Conservation (phyloP, 2,113 vertebrate genomes). For the Rousettus leschenaultii region DNA sequence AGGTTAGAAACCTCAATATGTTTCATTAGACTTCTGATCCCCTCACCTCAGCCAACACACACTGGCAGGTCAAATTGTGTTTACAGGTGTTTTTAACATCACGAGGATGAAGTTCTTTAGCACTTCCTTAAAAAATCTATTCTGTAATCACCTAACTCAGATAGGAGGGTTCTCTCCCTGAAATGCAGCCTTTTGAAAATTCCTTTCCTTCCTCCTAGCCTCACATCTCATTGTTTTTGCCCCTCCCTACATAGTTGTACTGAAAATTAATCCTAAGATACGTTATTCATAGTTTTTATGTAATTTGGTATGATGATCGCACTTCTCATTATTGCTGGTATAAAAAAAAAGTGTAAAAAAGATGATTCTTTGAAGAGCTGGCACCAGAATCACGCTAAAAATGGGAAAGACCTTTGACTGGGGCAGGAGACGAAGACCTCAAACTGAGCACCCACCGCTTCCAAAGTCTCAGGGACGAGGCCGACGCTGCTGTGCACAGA, state of each 20-base stretch:
- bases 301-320: neutral
- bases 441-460: neutral
- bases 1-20: slow-evolving; percentile 28
- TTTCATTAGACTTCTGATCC: neutral
- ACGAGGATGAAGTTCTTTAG: neutral
- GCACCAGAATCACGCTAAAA: neutral
- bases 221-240: neutral
- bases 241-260: neutral
- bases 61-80: neutral
- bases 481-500: neutral
- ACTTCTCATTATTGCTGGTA: neutral
- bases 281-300: neutral
- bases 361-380: neutral
- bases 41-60: neutral
- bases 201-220: neutral
- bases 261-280: neutral
- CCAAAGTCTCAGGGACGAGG: neutral
- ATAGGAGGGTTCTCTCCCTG: neutral
- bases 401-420: neutral
- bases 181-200: neutral
- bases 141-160: neutral
- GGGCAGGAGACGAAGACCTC: neutral
- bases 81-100: neutral
- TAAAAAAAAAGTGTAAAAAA: neutral
- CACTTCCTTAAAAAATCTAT: neutral